Evolutionary conservation across 2,888 invertebrate species (phyloP).

Genomic region (Scaptomyza cyrtandrae): DNA sequence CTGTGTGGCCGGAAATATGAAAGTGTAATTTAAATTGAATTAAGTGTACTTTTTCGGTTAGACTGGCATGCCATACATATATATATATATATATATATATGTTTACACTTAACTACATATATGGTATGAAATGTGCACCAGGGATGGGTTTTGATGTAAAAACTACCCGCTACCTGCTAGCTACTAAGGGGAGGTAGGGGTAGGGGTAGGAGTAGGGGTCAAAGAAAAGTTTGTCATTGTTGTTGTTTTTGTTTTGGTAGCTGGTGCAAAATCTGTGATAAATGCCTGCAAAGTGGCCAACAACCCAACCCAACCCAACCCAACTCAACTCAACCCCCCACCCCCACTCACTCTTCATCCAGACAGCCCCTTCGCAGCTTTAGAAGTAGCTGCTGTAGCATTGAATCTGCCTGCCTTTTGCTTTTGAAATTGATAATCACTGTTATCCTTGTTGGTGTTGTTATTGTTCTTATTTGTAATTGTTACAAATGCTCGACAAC

Average conservation of each 20-base stretch:
- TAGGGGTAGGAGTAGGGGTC: neutral
- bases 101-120: neutral
- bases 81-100: neutral
- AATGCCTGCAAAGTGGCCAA: conserved; percentile 73
- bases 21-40: conserved; percentile 83
- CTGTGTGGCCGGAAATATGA: conserved; percentile 71
- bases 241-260: conserved; percentile 18
- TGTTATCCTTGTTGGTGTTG: conserved; percentile 49
- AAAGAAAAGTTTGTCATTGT: conserved; percentile 22
- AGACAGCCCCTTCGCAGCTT: conserved; percentile 7
- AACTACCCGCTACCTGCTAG: conserved; percentile 13
- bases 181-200: too few species aligned
- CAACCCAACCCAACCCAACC: conserved; percentile 5
- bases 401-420: conserved; percentile 33
- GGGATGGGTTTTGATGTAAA: conserved; percentile 17
- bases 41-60: conserved; percentile 70
- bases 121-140: neutral
- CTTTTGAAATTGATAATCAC: conserved; percentile 64
- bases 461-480: conserved; percentile 56
- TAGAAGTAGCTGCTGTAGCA: conserved; percentile 38
- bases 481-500: conserved; percentile 58
- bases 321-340: neutral
- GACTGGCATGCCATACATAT: conserved; percentile 16
- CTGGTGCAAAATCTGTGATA: conserved; percentile 72
- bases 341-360: neutral